Evolutionary conservation across 2,888 invertebrate species (phyloP), one percentile per base, ranked within the genome.

Genomic region (Xestobium rufovillosum): DNA sequence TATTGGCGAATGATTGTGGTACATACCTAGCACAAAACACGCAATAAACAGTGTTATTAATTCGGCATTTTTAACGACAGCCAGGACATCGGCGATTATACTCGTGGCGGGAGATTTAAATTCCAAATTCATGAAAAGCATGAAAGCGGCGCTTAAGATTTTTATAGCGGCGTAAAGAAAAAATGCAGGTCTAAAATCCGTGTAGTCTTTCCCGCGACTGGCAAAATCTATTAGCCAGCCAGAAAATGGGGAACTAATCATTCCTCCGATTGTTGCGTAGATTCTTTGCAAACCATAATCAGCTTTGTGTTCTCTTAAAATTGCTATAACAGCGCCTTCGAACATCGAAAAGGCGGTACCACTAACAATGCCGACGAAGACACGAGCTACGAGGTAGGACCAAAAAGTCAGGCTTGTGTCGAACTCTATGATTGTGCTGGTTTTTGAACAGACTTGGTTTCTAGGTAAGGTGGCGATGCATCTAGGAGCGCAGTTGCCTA

Each of bases 291-390:
- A 64, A 0, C 84, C 85, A 51, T 84, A 84, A 65, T 84, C 84
- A 0, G 83, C 84, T 48, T 78, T 74, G 53, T 83, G 80, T 50
- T 83, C 81, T 39, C 82, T 66, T 38, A 84, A 66, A 49, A 84
- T 80, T 3, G 83, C 80, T 39, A 85, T 80, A 2, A 82, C 83
- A 1, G 84, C 85, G 1, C 83, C 82, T 62, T 84, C 83, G 56
- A 84, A 84, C 80, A 85, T 83, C 14, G 83, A 82, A 57, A 81
- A 83, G 1, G 80, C 76, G 2, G 83, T 83, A 0, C 83, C 82
- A 26, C 81, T 73, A 39, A 83, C 78, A 39, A 82, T 78, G 12
- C 79, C 79, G 52, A 75, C 68, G 51, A 73, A 70, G 3, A 74
- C 73, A 26, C 76, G 66, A 44, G 82, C 75, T 28, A 68, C 70